Evolutionary conservation across 53 echinoderm and acorn worm genomes (phyloP), one percentile per base, ranked within the genome.

Genomic region (Echinarachnius parma): DNA sequence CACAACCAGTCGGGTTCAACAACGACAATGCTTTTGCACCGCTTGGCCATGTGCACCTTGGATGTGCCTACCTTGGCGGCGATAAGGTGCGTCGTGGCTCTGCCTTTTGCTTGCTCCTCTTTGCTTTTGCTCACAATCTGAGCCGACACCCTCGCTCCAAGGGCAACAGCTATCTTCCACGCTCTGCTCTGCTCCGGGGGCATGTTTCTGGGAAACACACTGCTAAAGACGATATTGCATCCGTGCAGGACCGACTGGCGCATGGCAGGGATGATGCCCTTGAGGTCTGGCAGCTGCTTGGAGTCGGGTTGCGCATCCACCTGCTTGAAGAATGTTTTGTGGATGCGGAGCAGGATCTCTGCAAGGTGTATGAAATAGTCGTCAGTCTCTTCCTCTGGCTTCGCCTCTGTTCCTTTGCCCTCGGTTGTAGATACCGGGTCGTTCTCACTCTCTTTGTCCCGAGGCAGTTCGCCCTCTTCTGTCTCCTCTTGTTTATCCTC

Each of bases 191-290:
- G 88, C 59, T 91, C 98, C 3, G 91, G 91, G 29, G 91, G 91
- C 77, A 98, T 84, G 35, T 98, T 92, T 19, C 85, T 88, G 15
- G 98, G 98, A 57, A 98, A 98, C 56, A 98, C 91, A 27, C 91
- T 87, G 8, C 88, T 92, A 52, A 98, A 98, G 18, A 92, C 83
- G 18, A 98, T 80, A 28, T 85, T 88, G 9, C 70, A 68, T 7
- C 88, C 98, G 3, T 55, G 35, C n/a, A 98, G 77, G n/a, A 86
- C 83, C 36, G 79, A 87, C 64, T 78, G 55, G 21, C 81, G 78
- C 34, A 98, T 70, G 5, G 82, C 49, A 20, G 88, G 91, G 46
- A 98, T 52, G 28, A 98, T 92, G 18, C 64, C 77, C 76, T 92
- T 98, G 33, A 98, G 74, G 59, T 98, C 93, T 18, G 92, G 92